Evolutionary conservation across 1,140 invertebrate genomes (phyloP), one percentile per base, ranked within the genome.

Genomic region (Tetramorium parvispinum): DNA sequence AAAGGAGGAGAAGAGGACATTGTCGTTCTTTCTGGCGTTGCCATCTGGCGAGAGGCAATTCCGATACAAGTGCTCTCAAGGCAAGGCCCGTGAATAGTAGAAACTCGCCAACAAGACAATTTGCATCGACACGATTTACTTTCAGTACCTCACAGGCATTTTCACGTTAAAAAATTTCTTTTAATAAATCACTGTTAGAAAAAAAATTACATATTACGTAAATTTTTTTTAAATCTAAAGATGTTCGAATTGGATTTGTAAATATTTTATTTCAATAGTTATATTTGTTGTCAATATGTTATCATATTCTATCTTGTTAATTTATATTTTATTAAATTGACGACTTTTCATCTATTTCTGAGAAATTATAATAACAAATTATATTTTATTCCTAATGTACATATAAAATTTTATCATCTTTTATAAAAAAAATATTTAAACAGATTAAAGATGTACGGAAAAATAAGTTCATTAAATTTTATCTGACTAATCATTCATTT

Each of bases 21-120:
- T 57, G 16, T 49, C 16, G 76, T 78, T 51, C 21, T 55, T 55
- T 63, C 46, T 79, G n/a, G 46, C 32, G 4, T 53, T 77, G 59
- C 76, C 77, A 89, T 89, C 65, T 78, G 85, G 82, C 55, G 68
- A 27, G 59, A 81, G 61, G 57, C n/a, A 87, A 82, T 87, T 68
- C 43, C n/a, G 11, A 10, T 49, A 5, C 27, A 43, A 88, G 0
- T 68, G 16, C 43, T n/a, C 37, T 46, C 0, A 7, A 16, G 4
- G 21, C 13, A 37, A 53, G 1, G 2, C 13, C 4, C 11, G 53
- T 49, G 40, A 82, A 82, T 59, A 49, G 55, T 24, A 82, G 40
- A 46, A 53, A 73, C 37, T 43, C 40, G 11, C 6, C 37, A 57
- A 37, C 40, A 55, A 71, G n/a, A 18, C 24, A 40, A 82, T 71